phyloP scores from a whole-genome alignment of 1,140 invertebrate genomes.

The Drosophila kepulauana region DNA sequence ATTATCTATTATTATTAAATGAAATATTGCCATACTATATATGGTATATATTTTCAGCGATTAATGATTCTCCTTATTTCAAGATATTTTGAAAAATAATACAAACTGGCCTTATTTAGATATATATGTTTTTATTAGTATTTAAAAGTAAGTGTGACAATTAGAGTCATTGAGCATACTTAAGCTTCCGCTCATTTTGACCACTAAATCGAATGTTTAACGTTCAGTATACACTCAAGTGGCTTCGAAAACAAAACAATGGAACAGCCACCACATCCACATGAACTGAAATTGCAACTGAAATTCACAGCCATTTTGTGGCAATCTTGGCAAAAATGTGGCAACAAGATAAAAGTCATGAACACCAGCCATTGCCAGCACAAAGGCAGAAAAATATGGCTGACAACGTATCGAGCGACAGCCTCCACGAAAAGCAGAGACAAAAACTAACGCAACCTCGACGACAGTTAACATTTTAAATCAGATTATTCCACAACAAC shows the following conservation, averaged over 20 bases:
- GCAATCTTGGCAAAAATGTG: conserved; percentile 58
- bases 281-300: conserved; percentile 70
- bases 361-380: conserved; percentile 38
- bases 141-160: too few relatives aligned
- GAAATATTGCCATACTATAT: too few relatives aligned
- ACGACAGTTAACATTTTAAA: conserved; percentile 81
- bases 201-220: conserved; percentile 26
- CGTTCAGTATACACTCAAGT: conserved; percentile 56
- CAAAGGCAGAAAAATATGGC: conserved; percentile 71
- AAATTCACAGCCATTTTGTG: conserved; percentile 78
- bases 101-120: too few relatives aligned
- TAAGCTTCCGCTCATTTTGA: conserved; percentile 10
- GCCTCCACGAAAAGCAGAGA: conserved; percentile 22
- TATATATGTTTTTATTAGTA: too few relatives aligned
- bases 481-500: conserved; percentile 83
- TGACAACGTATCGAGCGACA: conserved; percentile 33
- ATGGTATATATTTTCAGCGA: too few relatives aligned
- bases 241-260: conserved; percentile 29
- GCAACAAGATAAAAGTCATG: conserved; percentile 61
- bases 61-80: too few relatives aligned
- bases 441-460: conserved; percentile 55
- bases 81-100: too few relatives aligned
- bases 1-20: too few relatives aligned
- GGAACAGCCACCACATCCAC: conserved; percentile 40
- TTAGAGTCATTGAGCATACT: too few relatives aligned